A percentile compares a stretch with the other conserved stretches of the same genome.
Evolutionary conservation across 2,113 vertebrate species (phyloP).

Genomic region (Marmota flaviventris): DNA sequence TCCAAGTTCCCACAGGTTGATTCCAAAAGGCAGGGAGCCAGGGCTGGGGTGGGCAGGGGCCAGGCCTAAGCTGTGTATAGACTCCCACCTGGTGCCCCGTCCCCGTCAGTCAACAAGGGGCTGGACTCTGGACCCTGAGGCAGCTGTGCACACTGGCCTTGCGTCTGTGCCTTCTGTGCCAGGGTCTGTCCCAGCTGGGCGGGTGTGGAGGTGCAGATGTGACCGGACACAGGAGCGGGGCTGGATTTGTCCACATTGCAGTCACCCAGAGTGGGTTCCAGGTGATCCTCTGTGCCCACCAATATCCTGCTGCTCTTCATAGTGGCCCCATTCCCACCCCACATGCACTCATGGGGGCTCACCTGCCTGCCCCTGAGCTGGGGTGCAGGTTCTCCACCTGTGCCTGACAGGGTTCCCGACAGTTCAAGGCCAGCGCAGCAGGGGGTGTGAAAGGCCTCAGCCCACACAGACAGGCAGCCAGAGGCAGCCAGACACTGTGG

Average conservation of each 20-base stretch:
- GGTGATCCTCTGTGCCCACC: not conserved
- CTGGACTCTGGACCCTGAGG: not conserved
- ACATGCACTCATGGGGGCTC: not conserved
- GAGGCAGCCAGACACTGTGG: no score
- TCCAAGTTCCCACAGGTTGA: not conserved
- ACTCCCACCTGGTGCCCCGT: not conserved
- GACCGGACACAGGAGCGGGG: not conserved
- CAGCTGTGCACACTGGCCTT: no score
- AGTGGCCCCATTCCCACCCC: accelerated
- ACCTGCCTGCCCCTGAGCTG: not conserved
- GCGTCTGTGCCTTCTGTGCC: accelerated
- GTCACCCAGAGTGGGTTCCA: not conserved
- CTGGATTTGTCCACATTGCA: accelerated
- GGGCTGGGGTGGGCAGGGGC: no score
- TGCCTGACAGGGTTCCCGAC: not conserved
- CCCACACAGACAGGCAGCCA: no score
- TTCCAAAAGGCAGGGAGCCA: not conserved
- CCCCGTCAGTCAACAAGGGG: not conserved
- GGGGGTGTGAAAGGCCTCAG: not conserved
- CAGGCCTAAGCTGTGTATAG: not conserved
- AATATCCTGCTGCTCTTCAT: accelerated
- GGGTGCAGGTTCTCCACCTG: accelerated
- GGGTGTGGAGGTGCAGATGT: no score
- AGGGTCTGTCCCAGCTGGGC: not conserved
- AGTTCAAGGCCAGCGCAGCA: not conserved